Conservation (phyloP, 1,140 invertebrate species). For the Oreohelix idahoensis region DNA sequence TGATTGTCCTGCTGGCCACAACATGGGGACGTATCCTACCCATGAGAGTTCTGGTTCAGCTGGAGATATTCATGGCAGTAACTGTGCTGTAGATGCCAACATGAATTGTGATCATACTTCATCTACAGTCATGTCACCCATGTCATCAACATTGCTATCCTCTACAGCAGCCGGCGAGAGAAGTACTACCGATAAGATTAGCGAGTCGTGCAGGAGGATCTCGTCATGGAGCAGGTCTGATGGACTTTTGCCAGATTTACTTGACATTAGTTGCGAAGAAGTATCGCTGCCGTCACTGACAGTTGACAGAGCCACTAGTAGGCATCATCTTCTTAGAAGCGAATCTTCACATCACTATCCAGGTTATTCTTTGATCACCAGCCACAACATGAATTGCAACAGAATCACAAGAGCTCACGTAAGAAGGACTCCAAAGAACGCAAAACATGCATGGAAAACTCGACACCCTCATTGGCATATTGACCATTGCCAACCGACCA, state of each 20-base stretch:
- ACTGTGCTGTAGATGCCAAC: no score
- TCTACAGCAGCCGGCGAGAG: no score
- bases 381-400: neutral
- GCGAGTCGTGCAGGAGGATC: no score
- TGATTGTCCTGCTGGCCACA: no score
- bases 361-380: neutral
- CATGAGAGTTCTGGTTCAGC: no score
- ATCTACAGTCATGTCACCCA: no score
- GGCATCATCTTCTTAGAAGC: neutral
- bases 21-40: no score
- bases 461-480: neutral
- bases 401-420: neutral
- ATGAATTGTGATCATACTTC: no score
- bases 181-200: no score
- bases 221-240: neutral
- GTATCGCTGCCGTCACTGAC: neutral
- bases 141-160: no score
- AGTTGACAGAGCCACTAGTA: neutral
- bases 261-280: neutral
- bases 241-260: neutral
- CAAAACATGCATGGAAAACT: neutral
- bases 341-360: neutral
- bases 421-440: neutral
- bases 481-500: neutral
- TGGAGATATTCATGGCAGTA: no score